Base-by-base conservation (phyloP, 1,140 invertebrate genomes). In the Solenopsis invicta region DNA sequence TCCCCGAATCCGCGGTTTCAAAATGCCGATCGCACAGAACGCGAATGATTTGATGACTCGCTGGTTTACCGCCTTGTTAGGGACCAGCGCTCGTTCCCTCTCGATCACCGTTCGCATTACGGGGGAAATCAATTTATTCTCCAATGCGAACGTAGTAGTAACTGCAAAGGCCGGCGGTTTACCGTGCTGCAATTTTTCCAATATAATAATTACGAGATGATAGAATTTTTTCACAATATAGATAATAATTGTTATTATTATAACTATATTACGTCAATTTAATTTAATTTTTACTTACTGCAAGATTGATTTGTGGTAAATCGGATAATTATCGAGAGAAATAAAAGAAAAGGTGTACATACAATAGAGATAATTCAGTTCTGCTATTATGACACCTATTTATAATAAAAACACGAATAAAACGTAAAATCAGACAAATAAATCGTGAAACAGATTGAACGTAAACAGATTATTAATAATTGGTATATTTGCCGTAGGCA, bases 11-110 rank as follows among this genome's bases (percentile, higher is more conserved):
- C 69, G 80, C 80, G 69, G 80, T 84, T 84, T 84, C 69, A 75
- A 84, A 84, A 84, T 74, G 54, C 41, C 69, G 80, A 84, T 84
- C 69, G 80, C 69, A 74, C 69, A 24, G 54, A 84, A 50, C 62
- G 41, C 77, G 77, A 69, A 84, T 74, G 80, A 84, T 84, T 84
- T 84, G 80, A 84, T 84, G 80, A 84, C 69, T 61, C 80, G 80
- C 9, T 74, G 80, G 80, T 84, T 84, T 50, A 84, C 80, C 80
- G 41, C 80, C 80, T 84, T 84, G 80, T 84, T 84, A 84, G 80
- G 80, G 80, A 74, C 13, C 45, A 61, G 69, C 69, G 54, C 18
- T 61, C 69, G 69, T 8, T 59, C 41, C n/a, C 52, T 59, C 37
- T 61, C 69, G 41, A 82, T 71, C 69, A 41, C 61, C 54, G 41